phyloP scores from a whole-genome alignment of 2,113 vertebrate genomes.

The Periophthalmodon schlosseri region DNA sequence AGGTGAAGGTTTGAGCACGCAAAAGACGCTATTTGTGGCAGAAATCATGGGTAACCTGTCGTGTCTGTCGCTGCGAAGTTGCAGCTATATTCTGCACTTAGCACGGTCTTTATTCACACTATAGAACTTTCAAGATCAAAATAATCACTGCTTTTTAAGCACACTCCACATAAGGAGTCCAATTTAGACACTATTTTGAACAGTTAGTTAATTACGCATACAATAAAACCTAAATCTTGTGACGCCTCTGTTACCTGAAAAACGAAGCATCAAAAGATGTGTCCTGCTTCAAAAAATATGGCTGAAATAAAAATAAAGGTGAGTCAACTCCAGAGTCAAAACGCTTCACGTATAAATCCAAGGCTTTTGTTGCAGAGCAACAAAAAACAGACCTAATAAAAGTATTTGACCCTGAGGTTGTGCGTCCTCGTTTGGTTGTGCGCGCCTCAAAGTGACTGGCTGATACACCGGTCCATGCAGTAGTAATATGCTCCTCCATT shows the following conservation, averaged over 20 bases:
- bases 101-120: conserved; percentile 18
- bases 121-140: not conserved
- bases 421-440: conserved; percentile 56
- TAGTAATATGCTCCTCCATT: conserved; percentile 67
- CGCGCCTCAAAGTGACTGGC: conserved; percentile 54
- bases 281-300: conserved; percentile 51
- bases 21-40: not conserved
- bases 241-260: conserved; percentile 60
- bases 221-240: not conserved
- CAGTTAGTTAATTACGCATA: not conserved
- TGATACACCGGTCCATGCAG: conserved; percentile 64
- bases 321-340: conserved; percentile 35
- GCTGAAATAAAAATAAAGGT: conserved; percentile 53
- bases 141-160: not conserved
- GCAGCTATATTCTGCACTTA: conserved; percentile 39
- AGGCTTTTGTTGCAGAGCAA: conserved; percentile 28
- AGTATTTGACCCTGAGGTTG: conserved; percentile 46
- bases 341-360: conserved; percentile 37
- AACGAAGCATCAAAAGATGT: conserved; percentile 47
- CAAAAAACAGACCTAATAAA: conserved; percentile 22
- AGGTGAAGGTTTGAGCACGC: conserved; percentile 2
- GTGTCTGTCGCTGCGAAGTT: conserved; percentile 7
- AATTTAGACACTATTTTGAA: not conserved
- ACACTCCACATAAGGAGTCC: not conserved
- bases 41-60: conserved; percentile 5